Base-by-base conservation (phyloP, 1,140 invertebrate genomes). In the Apis mellifera region DNA sequence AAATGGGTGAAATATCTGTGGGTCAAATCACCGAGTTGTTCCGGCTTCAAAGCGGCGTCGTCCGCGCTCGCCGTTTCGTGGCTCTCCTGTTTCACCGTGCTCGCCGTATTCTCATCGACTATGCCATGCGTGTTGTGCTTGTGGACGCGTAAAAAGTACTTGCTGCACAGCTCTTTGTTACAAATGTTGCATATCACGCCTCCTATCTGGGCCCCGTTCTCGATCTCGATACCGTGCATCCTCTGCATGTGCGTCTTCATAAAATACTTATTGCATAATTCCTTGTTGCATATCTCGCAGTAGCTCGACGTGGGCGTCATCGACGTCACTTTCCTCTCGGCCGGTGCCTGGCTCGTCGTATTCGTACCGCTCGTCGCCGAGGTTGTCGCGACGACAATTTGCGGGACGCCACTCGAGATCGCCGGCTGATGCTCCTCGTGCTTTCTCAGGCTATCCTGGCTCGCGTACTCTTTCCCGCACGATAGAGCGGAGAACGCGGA, bases 221-320 rank as follows among this genome's bases (percentile, higher is more conserved):
- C 98, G 62, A 99, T 97, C 90, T 98, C 98, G 79, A 99, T 99
- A 21, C 99, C 98, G 93, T 99, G 99, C 97, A 99, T 99, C 92
- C 99, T 97, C 89, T 99, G 97, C 98, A 99, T 99, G 94, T 99
- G 99, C 0, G 99, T 99, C 92, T 99, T 98, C 97, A 99, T 98
- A 92, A 99, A 99, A 91, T 99, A 99, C 93, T 99, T 99, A 94
- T 99, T 99, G 94, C 99, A 99, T 55, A 99, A 94, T 93, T 99
- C 99, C 94, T 99, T 99, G 94, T 99, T 99, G 94, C 99, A 99
- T 81, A 99, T 99, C 92, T 99, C 98, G 93, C 99, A 99, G 90
- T 98, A 99, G 90, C 98, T 98, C 68, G 96, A 97, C 0, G 96
- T 96, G 0, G 95, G 96, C 19, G 96, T 95, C 68, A 96, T 93